phyloP scores from a whole-genome alignment of 2,113 vertebrate genomes.

The Ochotona curzoniae region DNA sequence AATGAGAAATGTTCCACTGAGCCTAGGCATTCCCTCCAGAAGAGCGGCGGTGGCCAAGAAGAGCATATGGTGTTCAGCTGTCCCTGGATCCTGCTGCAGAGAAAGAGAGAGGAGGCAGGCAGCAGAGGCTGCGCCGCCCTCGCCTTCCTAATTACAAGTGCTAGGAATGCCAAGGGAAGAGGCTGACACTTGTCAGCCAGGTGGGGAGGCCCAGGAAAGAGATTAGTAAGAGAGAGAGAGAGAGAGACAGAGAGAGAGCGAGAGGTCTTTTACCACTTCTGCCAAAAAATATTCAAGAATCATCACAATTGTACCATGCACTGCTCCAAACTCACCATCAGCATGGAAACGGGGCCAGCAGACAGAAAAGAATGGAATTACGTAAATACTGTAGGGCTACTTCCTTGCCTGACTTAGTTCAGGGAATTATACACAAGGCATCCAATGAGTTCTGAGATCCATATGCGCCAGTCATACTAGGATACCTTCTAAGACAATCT shows the following conservation, averaged over 20 bases:
- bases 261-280: not conserved
- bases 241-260: too few relatives aligned
- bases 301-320: not conserved
- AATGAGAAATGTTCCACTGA: conserved; percentile 10
- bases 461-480: not conserved
- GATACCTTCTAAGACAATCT: conserved; percentile 53
- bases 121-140: not conserved
- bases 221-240: not conserved
- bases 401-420: conserved; percentile 36
- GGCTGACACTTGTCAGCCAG: not conserved
- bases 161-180: not conserved
- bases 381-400: not conserved
- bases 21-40: not conserved
- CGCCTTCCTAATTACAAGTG: not conserved
- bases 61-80: conserved; percentile 50
- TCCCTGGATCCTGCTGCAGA: not conserved
- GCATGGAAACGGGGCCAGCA: not conserved
- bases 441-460: conserved; percentile 52
- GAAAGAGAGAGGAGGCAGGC: not conserved
- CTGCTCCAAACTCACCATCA: not conserved
- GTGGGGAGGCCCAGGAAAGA: not conserved
- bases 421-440: conserved; percentile 46
- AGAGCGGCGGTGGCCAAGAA: not conserved
- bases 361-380: not conserved
- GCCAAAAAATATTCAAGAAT: not conserved